A percentile compares a stretch with the other conserved stretches of the same genome.
These are phyloP conservation scores for Heliconius melpomene DNA, from an alignment of 1,140 invertebrate genomes.

Conservation along the genomic window DNA sequence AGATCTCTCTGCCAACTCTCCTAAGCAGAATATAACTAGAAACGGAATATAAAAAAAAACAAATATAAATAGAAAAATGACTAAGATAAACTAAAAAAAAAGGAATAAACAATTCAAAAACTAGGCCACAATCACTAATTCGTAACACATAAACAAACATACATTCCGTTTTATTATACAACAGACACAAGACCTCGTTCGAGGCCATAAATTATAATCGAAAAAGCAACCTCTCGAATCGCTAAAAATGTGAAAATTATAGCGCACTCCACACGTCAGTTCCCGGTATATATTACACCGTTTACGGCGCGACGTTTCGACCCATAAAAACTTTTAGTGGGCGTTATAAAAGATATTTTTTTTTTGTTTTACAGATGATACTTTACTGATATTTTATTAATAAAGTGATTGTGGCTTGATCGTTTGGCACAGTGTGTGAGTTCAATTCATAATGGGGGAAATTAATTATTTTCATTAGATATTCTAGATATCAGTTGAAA, in stretches of 20 bases:
- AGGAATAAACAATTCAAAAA: no score
- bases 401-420: constrained; percentile 31
- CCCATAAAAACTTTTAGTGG: constrained; percentile 76
- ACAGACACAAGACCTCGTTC: constrained; percentile 43
- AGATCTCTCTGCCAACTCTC: no score
- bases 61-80: no score
- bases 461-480: no score
- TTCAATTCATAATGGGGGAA: no score
- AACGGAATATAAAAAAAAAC: no score
- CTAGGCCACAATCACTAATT: background rate
- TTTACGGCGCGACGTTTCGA: constrained; percentile 76
- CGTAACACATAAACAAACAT: background rate
- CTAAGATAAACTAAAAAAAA: no score
- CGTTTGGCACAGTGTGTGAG: no score
- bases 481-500: no score
- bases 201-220: constrained; percentile 75
- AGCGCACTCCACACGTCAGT: constrained; percentile 58
- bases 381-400: constrained; percentile 60
- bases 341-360: constrained; percentile 70
- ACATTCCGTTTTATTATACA: background rate
- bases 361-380: constrained; percentile 61
- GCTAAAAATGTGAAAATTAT: constrained; percentile 76
- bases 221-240: constrained; percentile 66
- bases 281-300: constrained; percentile 73
- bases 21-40: no score